Evolutionary conservation across 2,797 vertebrate genomes (phyloP), one percentile per base, ranked within the genome.

Genomic region (Austrolebias charrua): DNA sequence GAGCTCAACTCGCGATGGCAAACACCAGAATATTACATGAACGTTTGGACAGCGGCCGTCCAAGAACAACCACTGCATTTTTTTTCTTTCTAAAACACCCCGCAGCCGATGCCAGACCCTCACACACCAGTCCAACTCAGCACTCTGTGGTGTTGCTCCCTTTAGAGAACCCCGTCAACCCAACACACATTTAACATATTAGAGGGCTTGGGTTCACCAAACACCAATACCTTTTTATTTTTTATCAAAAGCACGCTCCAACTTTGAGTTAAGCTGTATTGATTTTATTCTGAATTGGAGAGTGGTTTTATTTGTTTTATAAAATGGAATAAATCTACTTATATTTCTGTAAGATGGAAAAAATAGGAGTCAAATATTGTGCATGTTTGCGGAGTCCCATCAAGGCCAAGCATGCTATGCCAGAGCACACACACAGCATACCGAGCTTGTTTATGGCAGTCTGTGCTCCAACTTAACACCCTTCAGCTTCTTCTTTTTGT

Each of bases 1-100:
- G 71, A 86, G 78, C 63, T 64, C 67, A 78, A 69, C 66, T 49
- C 64, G 62, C 8, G 57, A 81, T 71, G 77, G 69, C 88, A 83
- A 88, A 84, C 82, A 81, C 50, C 16, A 66, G 63, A 82, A 82
- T 76, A 71, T 79, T 70, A 86, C 77, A 78, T 81, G 83, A 78
- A 86, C 81, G 79, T 78, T 79, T 18, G 69, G 82, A 82, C 76
- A 68, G 59, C 74, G 71, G 66, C 69, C 8, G 79, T 85, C 82
- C 86, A 87, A 86, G 59, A 89, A 82, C 49, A 90, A 89, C 91
- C 81, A 33, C 81, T 81, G 79, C 65, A 64, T 87, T 90, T 82
- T 38, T n/a, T 8, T 38, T 86, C 75, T 87, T 74, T 84, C 61
- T 85, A 71, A 76, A 70, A 58, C 78, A 90, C 91, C 89, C 56